Evolutionary conservation across 2,888 invertebrate species (phyloP).

Genomic region (Dicycla oo): DNA sequence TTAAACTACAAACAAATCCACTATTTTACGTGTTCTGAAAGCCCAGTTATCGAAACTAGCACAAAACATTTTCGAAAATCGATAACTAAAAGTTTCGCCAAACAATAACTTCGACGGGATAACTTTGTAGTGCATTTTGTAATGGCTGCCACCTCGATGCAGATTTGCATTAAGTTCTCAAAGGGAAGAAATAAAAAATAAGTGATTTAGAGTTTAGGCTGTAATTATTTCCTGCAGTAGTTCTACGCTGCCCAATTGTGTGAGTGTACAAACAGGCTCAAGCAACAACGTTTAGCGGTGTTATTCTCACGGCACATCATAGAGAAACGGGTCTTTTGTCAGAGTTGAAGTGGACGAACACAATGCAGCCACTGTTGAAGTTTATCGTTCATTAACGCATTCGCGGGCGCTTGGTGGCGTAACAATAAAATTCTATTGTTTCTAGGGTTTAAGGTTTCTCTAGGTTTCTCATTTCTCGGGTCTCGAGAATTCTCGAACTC

Average conservation of each 20-base stretch:
- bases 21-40: conserved; percentile 15
- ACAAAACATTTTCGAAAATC: conserved; percentile 47
- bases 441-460: no score
- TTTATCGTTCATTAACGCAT: conserved; percentile 20
- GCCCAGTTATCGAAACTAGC: conserved; percentile 14
- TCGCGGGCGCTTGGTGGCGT: no score
- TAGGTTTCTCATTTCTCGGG: no score
- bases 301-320: neutral
- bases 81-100: conserved; percentile 63
- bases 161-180: conserved; percentile 30
- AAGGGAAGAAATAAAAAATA: conserved; percentile 10
- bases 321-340: neutral
- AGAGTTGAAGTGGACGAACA: conserved; percentile 7
- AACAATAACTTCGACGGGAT: conserved; percentile 54
- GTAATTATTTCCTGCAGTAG: conserved; percentile 6
- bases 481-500: no score
- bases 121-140: conserved; percentile 8
- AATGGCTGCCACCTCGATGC: conserved; percentile 27
- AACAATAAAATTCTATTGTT: no score
- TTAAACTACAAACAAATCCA: neutral
- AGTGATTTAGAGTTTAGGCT: neutral
- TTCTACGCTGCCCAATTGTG: conserved; percentile 4
- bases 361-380: conserved; percentile 13
- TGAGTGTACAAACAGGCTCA: conserved; percentile 17
- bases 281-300: neutral